Conservation (phyloP, 2,888 invertebrate genomes). For the Apeira syringaria region DNA sequence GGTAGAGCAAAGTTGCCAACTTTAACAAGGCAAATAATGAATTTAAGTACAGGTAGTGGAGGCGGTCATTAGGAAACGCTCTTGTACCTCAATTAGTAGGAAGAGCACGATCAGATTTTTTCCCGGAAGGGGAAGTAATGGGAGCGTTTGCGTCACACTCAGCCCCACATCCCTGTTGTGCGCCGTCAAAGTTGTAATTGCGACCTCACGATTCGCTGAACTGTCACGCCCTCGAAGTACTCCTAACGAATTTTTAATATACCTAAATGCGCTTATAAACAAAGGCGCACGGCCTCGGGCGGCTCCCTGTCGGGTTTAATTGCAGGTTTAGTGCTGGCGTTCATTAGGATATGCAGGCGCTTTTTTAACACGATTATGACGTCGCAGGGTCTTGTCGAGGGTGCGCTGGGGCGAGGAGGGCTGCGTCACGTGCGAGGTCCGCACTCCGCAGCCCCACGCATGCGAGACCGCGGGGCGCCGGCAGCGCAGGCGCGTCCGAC, state of each 20-base stretch:
- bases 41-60: constrained; percentile 49
- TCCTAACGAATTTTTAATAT: constrained; percentile 69
- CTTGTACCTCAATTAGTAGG: constrained; percentile 58
- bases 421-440: constrained; percentile 82
- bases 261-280: constrained; percentile 65
- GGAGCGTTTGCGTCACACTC: constrained; percentile 51
- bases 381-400: constrained; percentile 67
- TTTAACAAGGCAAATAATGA: constrained; percentile 46
- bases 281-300: constrained; percentile 52
- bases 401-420: constrained; percentile 77
- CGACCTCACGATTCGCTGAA: constrained; percentile 66
- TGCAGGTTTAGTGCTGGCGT: constrained; percentile 75
- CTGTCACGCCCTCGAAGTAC: constrained; percentile 62
- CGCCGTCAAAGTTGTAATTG: constrained; percentile 66
- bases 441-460: constrained; percentile 82
- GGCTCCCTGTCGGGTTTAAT: constrained; percentile 64
- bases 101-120: constrained; percentile 57
- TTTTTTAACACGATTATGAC: constrained; percentile 81
- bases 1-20: constrained; percentile 26
- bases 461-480: constrained; percentile 81
- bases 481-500: constrained; percentile 64
- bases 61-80: constrained; percentile 54
- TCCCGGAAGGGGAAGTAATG: constrained; percentile 55
- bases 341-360: constrained; percentile 79
- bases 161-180: constrained; percentile 47